phyloP scores from a whole-genome alignment of 2,113 vertebrate genomes.

The Felis chaus region DNA sequence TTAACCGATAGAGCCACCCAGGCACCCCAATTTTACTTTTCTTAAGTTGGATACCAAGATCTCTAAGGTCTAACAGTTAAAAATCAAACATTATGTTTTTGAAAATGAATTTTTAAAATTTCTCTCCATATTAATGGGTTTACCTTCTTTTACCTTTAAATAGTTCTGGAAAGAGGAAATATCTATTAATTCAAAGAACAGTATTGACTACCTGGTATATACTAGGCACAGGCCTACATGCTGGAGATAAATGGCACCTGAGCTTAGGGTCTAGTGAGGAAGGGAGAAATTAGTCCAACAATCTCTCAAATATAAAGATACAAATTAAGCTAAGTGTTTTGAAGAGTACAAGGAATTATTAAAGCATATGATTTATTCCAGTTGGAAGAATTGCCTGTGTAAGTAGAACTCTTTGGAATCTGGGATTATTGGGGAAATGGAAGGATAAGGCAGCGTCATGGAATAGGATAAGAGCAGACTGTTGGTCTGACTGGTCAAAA shows the following conservation, averaged over 20 bases:
- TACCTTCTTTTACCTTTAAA: background rate
- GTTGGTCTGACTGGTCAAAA: background rate
- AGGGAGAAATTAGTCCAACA: background rate
- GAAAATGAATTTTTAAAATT: background rate
- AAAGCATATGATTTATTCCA: background rate
- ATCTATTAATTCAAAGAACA: background rate
- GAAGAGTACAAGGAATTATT: background rate
- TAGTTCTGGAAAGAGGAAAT: background rate
- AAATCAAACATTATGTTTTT: background rate
- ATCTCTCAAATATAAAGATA: background rate
- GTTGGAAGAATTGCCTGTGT: background rate
- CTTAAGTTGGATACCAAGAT: background rate
- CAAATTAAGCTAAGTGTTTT: background rate
- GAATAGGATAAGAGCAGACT: background rate
- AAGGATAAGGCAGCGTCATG: background rate
- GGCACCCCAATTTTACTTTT: background rate
- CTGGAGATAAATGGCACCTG: background rate
- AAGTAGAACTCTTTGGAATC: background rate
- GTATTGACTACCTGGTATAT: background rate
- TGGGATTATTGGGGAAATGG: background rate
- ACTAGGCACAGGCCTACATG: background rate
- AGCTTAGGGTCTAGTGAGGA: background rate
- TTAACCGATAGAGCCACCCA: too few relatives aligned
- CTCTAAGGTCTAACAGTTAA: background rate
- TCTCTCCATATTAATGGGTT: background rate